Conservation (phyloP, 2,888 invertebrate species). For the Caenorhabditis sinica region DNA sequence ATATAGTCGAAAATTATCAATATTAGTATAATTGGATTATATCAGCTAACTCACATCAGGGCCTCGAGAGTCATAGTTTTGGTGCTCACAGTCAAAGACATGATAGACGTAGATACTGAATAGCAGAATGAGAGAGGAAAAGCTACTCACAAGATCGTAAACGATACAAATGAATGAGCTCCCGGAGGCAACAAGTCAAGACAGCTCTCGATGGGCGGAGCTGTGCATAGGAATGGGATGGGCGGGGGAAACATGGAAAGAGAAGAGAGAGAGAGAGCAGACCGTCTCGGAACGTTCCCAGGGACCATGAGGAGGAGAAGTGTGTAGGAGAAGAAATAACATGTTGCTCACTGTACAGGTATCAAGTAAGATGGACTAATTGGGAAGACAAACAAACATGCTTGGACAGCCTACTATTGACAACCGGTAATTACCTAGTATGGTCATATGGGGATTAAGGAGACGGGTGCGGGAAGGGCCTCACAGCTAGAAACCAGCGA, state of each 20-base stretch:
- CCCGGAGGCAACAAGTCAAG: slow-evolving; percentile 3
- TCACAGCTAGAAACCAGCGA: background rate
- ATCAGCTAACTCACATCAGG: slow-evolving; percentile 37
- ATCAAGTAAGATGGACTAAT: slow-evolving; percentile 34
- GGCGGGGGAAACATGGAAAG: background rate
- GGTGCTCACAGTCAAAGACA: slow-evolving; percentile 17
- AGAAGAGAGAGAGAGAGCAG: background rate
- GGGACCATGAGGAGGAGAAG: background rate
- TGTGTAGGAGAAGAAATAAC: background rate
- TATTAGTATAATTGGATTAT: too few species aligned
- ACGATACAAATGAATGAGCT: slow-evolving; percentile 28
- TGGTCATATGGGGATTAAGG: slow-evolving; percentile 25
- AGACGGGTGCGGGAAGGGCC: background rate
- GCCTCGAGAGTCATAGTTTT: slow-evolving; percentile 24
- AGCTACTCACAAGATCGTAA: background rate
- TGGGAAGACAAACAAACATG: slow-evolving; percentile 38
- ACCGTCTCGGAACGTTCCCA: slow-evolving; percentile 5
- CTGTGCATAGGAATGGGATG: background rate
- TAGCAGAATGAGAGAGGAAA: background rate
- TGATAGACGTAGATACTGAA: slow-evolving; percentile 13
- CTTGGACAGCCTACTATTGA: slow-evolving; percentile 40
- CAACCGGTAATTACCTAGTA: slow-evolving; percentile 44
- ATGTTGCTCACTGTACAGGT: background rate
- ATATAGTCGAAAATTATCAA: too few species aligned
- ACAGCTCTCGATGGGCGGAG: slow-evolving; percentile 33